Evolutionary conservation across 2,797 vertebrate species (phyloP).

Genomic region (Rousettus madagascariensis): DNA sequence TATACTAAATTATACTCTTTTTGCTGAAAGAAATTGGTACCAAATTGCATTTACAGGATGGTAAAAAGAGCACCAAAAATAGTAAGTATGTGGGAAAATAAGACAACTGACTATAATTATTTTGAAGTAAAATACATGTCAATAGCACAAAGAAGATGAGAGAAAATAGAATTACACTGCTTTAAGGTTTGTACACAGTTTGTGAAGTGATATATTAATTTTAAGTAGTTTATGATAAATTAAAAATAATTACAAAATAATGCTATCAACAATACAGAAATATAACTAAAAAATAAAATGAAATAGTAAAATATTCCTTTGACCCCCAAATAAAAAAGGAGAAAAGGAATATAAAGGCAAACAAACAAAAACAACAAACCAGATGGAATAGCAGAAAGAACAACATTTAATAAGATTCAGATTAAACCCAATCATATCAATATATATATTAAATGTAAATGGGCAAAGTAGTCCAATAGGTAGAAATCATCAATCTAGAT

Average conservation of each 20-base stretch:
- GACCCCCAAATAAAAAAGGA: neutral
- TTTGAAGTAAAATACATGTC: neutral
- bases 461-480: neutral
- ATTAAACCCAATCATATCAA: neutral
- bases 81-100: neutral
- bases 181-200: neutral
- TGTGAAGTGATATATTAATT: neutral
- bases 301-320: neutral
- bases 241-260: neutral
- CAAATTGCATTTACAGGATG: neutral
- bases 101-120: neutral
- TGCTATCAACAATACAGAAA: neutral
- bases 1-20: neutral
- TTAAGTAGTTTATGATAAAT: neutral
- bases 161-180: neutral
- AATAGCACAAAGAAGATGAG: neutral
- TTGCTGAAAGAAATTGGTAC: neutral
- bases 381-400: neutral
- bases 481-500: neutral
- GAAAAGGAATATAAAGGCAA: neutral
- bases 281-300: neutral
- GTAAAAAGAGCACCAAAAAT: neutral
- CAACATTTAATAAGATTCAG: neutral
- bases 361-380: neutral
- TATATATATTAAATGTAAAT: neutral